Conservation (phyloP, 64 coral and sea anemone genomes). For the Trachythela sp. region DNA sequence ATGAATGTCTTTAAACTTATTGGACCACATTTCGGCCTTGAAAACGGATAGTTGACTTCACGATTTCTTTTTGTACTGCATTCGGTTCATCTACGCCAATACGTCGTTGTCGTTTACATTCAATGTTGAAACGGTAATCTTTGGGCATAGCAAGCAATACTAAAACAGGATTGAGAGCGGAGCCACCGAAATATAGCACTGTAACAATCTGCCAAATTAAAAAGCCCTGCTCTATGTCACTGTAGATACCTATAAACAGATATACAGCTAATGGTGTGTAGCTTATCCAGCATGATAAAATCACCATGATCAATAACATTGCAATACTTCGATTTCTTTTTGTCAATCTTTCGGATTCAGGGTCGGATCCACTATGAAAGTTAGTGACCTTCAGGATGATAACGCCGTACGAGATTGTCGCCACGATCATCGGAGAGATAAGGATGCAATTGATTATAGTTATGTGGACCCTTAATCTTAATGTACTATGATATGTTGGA, state of each 20-base stretch:
- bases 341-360: not conserved
- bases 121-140: not conserved
- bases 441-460: not conserved
- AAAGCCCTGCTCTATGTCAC: not conserved
- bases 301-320: not conserved
- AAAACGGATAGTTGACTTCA: not conserved
- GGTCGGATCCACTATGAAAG: not conserved
- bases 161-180: not conserved
- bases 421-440: not conserved
- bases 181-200: not conserved
- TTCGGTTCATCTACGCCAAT: not conserved
- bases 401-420: not conserved
- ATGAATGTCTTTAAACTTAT: not conserved
- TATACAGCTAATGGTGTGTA: not conserved
- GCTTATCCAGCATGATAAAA: not conserved
- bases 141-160: not conserved
- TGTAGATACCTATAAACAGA: not conserved
- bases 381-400: not conserved
- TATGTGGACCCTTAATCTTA: not conserved
- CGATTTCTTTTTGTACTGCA: not conserved
- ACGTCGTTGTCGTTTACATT: not conserved
- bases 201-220: not conserved
- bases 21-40: not conserved
- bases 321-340: constrained; percentile 2
- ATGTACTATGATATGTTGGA: not conserved